phyloP scores from a whole-genome alignment of 1,140 invertebrate genomes.

The Drosophila mojavensis region DNA sequence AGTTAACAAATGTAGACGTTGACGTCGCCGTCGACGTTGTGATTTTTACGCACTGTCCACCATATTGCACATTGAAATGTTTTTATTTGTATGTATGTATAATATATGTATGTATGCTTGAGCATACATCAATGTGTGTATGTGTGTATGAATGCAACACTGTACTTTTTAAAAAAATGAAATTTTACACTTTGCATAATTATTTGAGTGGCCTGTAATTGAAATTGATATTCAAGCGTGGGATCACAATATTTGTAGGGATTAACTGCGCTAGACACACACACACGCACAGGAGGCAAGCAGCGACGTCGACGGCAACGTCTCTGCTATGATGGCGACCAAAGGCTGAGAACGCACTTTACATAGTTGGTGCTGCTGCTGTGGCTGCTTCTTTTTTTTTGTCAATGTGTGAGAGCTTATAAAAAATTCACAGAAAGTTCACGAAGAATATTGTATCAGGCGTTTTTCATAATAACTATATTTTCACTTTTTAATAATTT shows the following conservation, averaged over 20 bases:
- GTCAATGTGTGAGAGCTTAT: constrained; percentile 20
- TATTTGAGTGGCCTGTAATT: constrained; percentile 24
- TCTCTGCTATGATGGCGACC: constrained; percentile 74
- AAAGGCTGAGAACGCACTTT: constrained; percentile 76
- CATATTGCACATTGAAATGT: constrained; percentile 69
- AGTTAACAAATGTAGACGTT: constrained; percentile 26
- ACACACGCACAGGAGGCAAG: constrained; percentile 35
- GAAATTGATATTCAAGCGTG: constrained; percentile 40
- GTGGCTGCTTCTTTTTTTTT: background rate
- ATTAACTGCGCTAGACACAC: constrained; percentile 45
- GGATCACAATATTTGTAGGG: constrained; percentile 50
- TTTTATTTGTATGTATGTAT: constrained; percentile 38
- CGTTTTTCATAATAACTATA: constrained; percentile 21
- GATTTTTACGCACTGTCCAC: constrained; percentile 68
- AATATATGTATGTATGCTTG: constrained; percentile 19
- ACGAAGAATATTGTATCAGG: constrained; percentile 14
- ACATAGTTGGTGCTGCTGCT: constrained; percentile 40
- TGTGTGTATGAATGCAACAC: constrained; percentile 61
- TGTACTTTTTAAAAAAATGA: constrained; percentile 64
- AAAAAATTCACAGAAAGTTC: constrained; percentile 17
- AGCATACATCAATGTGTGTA: constrained; percentile 3
- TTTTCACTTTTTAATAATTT: constrained; percentile 71
- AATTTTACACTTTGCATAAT: constrained; percentile 40
- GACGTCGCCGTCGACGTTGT: constrained; percentile 35
- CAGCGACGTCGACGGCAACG: constrained; percentile 34